phyloP scores from a whole-genome alignment of 2,888 invertebrate genomes.

The Cataglyphis rosenhaueri region DNA sequence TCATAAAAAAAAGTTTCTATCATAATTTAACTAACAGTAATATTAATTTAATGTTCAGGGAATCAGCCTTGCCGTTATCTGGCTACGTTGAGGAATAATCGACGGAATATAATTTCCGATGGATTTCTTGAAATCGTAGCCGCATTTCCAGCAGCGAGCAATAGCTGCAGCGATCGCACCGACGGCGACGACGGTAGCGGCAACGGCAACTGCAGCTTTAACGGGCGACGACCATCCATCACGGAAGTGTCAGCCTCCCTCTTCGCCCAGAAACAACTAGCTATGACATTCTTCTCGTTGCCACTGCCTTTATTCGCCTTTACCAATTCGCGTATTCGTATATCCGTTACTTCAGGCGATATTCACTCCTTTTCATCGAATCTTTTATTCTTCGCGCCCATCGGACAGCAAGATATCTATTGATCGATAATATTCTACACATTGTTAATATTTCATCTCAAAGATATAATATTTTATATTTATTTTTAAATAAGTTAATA shows the following conservation, averaged over 20 bases:
- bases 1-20: background rate
- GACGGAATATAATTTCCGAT: slow-evolving; percentile 34
- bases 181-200: slow-evolving; percentile 60
- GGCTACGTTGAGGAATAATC: slow-evolving; percentile 8
- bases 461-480: background rate
- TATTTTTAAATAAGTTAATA: background rate
- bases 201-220: slow-evolving; percentile 79
- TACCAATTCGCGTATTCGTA: slow-evolving; percentile 71
- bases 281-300: slow-evolving; percentile 84
- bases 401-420: background rate
- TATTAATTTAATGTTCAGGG: background rate
- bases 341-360: slow-evolving; percentile 62
- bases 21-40: background rate
- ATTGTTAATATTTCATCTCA: background rate
- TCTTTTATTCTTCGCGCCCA: slow-evolving; percentile 29
- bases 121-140: slow-evolving; percentile 48
- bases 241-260: slow-evolving; percentile 83
- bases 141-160: slow-evolving; percentile 70
- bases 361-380: slow-evolving; percentile 49
- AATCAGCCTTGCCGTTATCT: background rate
- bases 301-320: slow-evolving; percentile 79
- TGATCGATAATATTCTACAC: slow-evolving; percentile 5
- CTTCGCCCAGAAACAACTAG: slow-evolving; percentile 83
- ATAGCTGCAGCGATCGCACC: slow-evolving; percentile 71
- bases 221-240: slow-evolving; percentile 84